phyloP scores from a whole-genome alignment of 2,113 vertebrate species.

The Thalassarche chlororhynchos region DNA sequence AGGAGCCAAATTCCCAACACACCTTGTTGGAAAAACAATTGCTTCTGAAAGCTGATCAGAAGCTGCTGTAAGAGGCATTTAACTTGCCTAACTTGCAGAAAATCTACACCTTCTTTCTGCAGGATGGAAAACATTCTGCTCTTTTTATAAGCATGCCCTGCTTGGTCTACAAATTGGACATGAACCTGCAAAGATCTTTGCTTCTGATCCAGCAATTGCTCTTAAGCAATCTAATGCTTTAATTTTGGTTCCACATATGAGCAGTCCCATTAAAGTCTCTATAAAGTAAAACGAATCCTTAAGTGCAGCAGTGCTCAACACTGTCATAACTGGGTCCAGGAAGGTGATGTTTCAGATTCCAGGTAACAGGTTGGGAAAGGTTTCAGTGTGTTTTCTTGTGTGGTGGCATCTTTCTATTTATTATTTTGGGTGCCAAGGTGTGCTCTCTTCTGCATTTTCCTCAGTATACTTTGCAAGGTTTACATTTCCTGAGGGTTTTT shows the following conservation, averaged over 20 bases:
- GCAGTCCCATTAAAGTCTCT: background rate
- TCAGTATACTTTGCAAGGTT: background rate
- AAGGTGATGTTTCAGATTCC: background rate
- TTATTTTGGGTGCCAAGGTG: background rate
- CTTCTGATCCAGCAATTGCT: background rate
- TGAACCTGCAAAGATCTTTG: background rate
- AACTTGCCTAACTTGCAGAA: background rate
- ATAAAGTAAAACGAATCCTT: background rate
- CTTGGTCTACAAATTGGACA: background rate
- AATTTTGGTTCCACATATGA: background rate
- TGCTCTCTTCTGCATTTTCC: background rate
- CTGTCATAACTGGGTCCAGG: background rate
- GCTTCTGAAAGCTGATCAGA: background rate
- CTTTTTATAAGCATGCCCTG: background rate
- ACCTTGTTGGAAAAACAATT: background rate
- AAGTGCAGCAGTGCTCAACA: background rate
- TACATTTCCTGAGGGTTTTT: background rate
- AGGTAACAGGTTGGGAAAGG: background rate
- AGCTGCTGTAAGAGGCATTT: background rate
- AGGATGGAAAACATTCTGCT: background rate
- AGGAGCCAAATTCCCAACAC: background rate
- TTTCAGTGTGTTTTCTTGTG: background rate
- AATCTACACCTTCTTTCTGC: background rate
- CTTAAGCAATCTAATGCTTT: background rate
- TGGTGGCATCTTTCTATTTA: background rate